Base-by-base conservation (phyloP, 2,888 invertebrate species). In the Watsonalla binaria region DNA sequence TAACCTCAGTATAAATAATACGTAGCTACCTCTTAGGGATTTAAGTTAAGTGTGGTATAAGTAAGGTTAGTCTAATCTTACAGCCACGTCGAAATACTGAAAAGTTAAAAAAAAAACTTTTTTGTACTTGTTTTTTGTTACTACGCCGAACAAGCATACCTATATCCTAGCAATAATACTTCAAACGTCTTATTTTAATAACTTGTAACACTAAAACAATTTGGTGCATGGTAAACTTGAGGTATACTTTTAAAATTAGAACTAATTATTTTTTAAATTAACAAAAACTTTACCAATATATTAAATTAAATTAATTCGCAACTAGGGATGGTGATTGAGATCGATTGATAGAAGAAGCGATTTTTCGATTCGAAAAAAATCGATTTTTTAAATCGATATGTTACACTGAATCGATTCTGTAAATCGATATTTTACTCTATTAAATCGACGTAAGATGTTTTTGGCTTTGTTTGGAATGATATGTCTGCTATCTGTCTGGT, bases 171-270 rank as follows among this genome's bases (percentile, higher is more conserved):
- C 70, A 70, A 78, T 86, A 87, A 85, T 86, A 84, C 86, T 88
- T 83, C 73, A 74, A 78, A 74, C 66, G 8, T 66, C 54, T 64
- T 60, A 74, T 72, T 66, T 68, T 74, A 71, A 73, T 61, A 71
- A 70, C 77, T 83, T 83, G 66, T 84, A 82, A 82, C 74, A 80
- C 82, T 83, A 81, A 81, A 78, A 73, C 70, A 76, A 82, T 90
- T 90, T 90, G 89, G 90, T 90, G 90, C 86, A 71, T 86, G 89
- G 90, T 90, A 90, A 90, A 84, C 89, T 82, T 90, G 90, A 90
- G 90, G 90, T 90, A 90, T 85, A 80, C 72, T 78, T 81, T 80
- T 75, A 73, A 74, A 70, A 70, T 64, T 51, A 63, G 34, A 62
- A 53, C 62, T 69, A 67, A 46, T 0, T n/a, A 45, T 56, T 61